Evolutionary conservation across 2,888 invertebrate genomes (phyloP).

Genomic region (Asteroscopus sphinx): DNA sequence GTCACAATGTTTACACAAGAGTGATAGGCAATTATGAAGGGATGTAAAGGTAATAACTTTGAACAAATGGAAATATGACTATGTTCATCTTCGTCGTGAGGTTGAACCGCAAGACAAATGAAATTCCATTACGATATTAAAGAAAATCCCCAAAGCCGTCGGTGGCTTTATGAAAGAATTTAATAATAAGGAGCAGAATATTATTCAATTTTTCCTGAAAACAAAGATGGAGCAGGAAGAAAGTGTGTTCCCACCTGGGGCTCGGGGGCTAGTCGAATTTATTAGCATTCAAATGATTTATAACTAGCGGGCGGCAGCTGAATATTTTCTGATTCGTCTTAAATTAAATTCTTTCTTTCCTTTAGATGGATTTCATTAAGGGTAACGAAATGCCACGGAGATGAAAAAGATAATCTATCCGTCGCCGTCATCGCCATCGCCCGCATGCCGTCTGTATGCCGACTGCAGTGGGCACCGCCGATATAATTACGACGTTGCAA

Average conservation of each 20-base stretch:
- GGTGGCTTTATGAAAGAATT: slow-evolving; percentile 86
- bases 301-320: slow-evolving; percentile 88
- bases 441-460: slow-evolving; percentile 35
- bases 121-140: slow-evolving; percentile 86
- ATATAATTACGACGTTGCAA: slow-evolving; percentile 9
- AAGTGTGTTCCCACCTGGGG: slow-evolving; percentile 86
- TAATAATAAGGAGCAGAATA: slow-evolving; percentile 86
- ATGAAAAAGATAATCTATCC: slow-evolving; percentile 84
- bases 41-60: slow-evolving; percentile 54
- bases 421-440: slow-evolving; percentile 42
- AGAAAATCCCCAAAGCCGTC: slow-evolving; percentile 83
- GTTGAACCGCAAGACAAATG: slow-evolving; percentile 78
- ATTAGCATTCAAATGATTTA: slow-evolving; percentile 90
- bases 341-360: slow-evolving; percentile 90
- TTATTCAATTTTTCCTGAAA: slow-evolving; percentile 86
- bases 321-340: slow-evolving; percentile 89
- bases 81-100: slow-evolving; percentile 66
- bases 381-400: slow-evolving; percentile 84
- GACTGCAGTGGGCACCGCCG: slow-evolving; percentile 19
- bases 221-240: slow-evolving; percentile 85
- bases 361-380: slow-evolving; percentile 89
- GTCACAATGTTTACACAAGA: slow-evolving; percentile 52
- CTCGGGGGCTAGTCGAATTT: slow-evolving; percentile 86
- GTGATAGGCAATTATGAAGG: slow-evolving; percentile 58
- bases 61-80: slow-evolving; percentile 64